Conservation (phyloP, 2,888 invertebrate genomes). For the Coenonympha glycerion region DNA sequence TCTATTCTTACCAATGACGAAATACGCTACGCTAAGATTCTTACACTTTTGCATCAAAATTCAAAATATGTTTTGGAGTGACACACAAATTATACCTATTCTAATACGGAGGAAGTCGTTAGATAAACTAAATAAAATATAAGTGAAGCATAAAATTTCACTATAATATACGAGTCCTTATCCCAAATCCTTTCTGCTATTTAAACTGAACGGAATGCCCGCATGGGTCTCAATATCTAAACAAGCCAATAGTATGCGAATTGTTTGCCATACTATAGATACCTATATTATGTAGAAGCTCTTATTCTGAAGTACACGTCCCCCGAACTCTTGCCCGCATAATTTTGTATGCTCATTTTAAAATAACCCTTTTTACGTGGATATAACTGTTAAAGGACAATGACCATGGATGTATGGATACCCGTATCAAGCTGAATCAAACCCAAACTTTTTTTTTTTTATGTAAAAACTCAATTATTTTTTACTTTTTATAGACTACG, state of each 20-base stretch:
- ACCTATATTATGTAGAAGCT: too few species aligned
- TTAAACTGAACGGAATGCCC: background rate
- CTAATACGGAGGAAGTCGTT: background rate
- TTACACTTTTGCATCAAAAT: too few species aligned
- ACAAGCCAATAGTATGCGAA: background rate
- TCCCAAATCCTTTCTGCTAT: background rate
- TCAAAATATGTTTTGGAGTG: too few species aligned
- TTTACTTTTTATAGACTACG: too few species aligned
- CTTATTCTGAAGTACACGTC: background rate
- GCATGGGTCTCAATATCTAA: constrained; percentile 1
- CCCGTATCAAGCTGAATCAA: background rate
- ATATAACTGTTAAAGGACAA: too few species aligned
- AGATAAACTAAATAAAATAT: too few species aligned
- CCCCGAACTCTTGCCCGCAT: background rate
- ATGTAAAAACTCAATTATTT: too few species aligned
- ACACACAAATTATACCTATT: too few species aligned
- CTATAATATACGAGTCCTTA: background rate
- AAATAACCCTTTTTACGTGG: background rate
- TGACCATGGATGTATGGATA: too few species aligned
- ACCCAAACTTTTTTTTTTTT: too few species aligned
- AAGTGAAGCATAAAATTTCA: background rate
- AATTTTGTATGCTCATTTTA: background rate
- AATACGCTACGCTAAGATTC: too few species aligned
- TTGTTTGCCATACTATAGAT: background rate
- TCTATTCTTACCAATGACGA: too few species aligned